These are phyloP conservation scores for Chironomus riparius DNA, from an alignment of 2,888 invertebrate genomes.

Conservation along the genomic window DNA sequence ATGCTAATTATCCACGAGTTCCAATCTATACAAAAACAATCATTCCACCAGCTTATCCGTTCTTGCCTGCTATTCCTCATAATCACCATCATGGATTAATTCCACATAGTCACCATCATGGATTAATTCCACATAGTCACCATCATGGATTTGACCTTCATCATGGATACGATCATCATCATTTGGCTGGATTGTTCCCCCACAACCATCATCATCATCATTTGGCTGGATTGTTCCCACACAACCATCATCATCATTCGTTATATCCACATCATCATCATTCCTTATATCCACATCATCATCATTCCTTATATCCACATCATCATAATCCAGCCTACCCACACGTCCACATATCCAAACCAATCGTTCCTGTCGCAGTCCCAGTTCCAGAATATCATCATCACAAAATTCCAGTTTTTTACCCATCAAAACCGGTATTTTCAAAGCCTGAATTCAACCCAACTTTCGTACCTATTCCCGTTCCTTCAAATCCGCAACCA, in stretches of 20 bases:
- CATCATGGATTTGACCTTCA: not conserved
- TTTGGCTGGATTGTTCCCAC: no score
- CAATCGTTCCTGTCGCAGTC: slow-evolving; percentile 10
- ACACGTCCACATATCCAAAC: not conserved
- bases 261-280: not conserved
- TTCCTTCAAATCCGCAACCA: not conserved
- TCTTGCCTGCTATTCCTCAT: no score
- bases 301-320: not conserved
- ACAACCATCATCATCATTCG: slow-evolving; percentile 10
- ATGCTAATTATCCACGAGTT: slow-evolving; percentile 1
- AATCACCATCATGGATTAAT: not conserved
- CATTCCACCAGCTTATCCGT: not conserved
- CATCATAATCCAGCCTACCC: not conserved
- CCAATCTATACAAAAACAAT: not conserved
- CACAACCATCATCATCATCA: not conserved
- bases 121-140: not conserved
- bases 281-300: not conserved
- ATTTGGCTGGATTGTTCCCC: not conserved
- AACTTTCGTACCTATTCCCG: not conserved
- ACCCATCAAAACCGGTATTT: not conserved
- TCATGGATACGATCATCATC: not conserved
- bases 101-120: not conserved
- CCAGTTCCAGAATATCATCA: not conserved
- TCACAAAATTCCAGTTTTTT: slow-evolving; percentile 5
- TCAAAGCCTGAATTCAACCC: not conserved